These are phyloP conservation scores for Drosophila robusta DNA, from an alignment of 2,888 invertebrate genomes.

Conservation along the genomic window DNA sequence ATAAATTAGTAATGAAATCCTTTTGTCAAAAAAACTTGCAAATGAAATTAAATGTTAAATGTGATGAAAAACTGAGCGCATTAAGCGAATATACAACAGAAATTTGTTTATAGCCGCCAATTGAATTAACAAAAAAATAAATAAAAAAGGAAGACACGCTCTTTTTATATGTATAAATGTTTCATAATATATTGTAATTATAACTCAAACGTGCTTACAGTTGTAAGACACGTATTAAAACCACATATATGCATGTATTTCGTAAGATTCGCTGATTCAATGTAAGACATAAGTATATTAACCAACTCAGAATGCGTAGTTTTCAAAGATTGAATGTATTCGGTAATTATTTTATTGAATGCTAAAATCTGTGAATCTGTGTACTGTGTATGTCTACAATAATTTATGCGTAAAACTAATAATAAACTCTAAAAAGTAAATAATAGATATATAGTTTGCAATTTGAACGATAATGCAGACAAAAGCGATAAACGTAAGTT, in stretches of 20 bases:
- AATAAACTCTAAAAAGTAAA: conserved; percentile 54
- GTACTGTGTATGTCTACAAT: conserved; percentile 56
- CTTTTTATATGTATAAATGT: conserved; percentile 7
- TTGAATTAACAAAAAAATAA: not conserved
- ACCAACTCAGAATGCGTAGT: not conserved
- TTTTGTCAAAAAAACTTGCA: conserved; percentile 12
- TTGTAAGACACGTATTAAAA: conserved; percentile 3
- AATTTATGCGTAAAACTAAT: conserved; percentile 61
- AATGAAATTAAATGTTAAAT: conserved; percentile 45
- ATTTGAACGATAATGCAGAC: conserved; percentile 18
- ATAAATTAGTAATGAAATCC: conserved; percentile 1
- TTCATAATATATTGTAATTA: conserved; percentile 9
- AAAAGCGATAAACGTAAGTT: conserved; percentile 12
- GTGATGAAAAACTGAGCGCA: conserved; percentile 38
- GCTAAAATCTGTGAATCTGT: conserved; percentile 49
- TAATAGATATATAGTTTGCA: conserved; percentile 11
- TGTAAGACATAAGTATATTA: not conserved
- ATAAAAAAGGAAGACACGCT: conserved; percentile 2
- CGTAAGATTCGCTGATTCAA: conserved; percentile 7
- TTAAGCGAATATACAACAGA: conserved; percentile 4
- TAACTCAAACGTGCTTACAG: conserved; percentile 26
- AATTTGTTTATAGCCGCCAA: conserved; percentile 9
- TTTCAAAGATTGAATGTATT: conserved; percentile 26
- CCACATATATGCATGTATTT: not conserved
- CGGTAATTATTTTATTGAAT: conserved; percentile 57